Evolutionary conservation across 2,888 invertebrate genomes (phyloP).

Genomic region (Melipona bicolor): DNA sequence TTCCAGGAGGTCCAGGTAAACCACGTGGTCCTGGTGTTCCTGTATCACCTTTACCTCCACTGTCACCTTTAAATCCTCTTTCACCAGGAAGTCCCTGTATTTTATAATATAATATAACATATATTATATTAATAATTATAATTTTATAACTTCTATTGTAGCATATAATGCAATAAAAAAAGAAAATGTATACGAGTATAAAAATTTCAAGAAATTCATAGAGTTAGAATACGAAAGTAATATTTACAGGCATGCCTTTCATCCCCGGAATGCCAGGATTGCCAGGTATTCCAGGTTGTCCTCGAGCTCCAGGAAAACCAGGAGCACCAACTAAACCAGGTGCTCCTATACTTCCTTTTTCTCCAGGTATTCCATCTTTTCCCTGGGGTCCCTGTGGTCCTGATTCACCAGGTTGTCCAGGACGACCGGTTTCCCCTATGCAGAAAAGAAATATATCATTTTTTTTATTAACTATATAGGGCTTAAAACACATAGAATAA

Average conservation of each 20-base stretch:
- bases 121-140: background rate
- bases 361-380: constrained; percentile 92
- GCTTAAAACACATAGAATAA: no score
- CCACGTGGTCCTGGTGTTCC: constrained; percentile 91
- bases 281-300: constrained; percentile 90
- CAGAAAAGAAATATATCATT: background rate
- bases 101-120: constrained; percentile 2
- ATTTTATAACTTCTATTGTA: no score
- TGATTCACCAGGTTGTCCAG: constrained; percentile 91
- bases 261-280: constrained; percentile 90
- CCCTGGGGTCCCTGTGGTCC: constrained; percentile 91
- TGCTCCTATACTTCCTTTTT: constrained; percentile 91
- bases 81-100: constrained; percentile 90
- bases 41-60: constrained; percentile 90
- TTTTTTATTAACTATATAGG: background rate
- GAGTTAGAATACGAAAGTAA: background rate
- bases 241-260: constrained; percentile 90
- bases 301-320: constrained; percentile 93
- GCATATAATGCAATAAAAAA: background rate
- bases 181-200: background rate
- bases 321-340: constrained; percentile 90
- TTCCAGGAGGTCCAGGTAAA: constrained; percentile 89
- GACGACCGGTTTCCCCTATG: constrained; percentile 90
- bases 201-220: background rate
- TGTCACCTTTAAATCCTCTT: constrained; percentile 92